These are phyloP conservation scores for Felis chaus DNA, from an alignment of 2,113 vertebrate genomes.

Conservation along the genomic window DNA sequence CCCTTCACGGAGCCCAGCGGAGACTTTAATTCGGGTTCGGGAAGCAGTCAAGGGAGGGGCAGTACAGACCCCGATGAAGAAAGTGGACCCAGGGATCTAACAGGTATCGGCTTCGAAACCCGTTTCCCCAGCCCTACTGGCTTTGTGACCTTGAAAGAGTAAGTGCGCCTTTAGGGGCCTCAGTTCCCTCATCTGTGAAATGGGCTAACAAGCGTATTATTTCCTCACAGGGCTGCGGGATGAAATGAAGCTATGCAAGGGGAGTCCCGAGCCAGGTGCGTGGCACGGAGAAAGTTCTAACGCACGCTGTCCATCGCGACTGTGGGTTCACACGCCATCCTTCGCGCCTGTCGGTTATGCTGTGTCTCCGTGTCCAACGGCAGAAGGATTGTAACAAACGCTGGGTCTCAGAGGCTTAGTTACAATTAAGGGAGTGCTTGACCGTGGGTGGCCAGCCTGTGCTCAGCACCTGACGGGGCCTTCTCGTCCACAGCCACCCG, in stretches of 20 bases:
- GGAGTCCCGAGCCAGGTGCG: no score
- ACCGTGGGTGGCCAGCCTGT: rapidly evolving
- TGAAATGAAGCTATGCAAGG: rapidly evolving
- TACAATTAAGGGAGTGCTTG: rapidly evolving
- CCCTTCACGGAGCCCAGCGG: rapidly evolving
- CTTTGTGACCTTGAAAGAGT: neutral
- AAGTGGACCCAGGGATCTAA: neutral
- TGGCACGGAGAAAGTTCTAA: no score
- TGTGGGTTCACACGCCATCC: rapidly evolving
- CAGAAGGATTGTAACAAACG: neutral
- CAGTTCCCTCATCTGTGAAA: neutral
- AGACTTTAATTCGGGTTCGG: rapidly evolving
- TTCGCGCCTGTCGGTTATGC: rapidly evolving
- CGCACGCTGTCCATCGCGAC: rapidly evolving
- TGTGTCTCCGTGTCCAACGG: neutral
- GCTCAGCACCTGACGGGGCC: neutral
- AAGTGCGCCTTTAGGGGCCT: neutral
- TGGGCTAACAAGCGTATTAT: rapidly evolving
- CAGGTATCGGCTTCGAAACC: neutral
- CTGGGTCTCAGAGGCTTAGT: neutral
- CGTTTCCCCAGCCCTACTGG: neutral
- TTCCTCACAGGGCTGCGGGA: no score
- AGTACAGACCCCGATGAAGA: rapidly evolving
- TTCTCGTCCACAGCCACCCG: rapidly evolving
- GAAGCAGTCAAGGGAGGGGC: neutral